These are phyloP conservation scores for Casuarius casuarius DNA, from an alignment of 2,113 vertebrate species.

Conservation along the genomic window DNA sequence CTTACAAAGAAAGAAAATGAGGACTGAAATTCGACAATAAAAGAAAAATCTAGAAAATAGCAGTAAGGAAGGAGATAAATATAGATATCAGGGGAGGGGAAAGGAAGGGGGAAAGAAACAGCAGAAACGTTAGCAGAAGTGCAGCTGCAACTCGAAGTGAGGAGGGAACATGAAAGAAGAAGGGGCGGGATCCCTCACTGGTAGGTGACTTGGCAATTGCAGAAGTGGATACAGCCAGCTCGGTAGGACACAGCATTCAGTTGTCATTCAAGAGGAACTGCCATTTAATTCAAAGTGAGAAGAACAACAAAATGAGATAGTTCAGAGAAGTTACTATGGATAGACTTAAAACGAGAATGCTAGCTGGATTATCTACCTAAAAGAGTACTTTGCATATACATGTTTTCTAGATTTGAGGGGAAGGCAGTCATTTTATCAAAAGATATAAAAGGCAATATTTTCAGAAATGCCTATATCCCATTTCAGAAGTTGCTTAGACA, in stretches of 20 bases:
- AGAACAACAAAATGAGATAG: neutral
- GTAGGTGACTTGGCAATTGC: neutral
- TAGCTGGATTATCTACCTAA: neutral
- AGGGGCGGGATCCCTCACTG: neutral
- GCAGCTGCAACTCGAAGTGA: neutral
- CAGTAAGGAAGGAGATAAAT: neutral
- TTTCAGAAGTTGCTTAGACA: neutral
- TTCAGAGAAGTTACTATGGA: neutral
- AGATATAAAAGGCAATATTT: neutral
- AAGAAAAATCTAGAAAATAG: neutral
- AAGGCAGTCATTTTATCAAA: neutral
- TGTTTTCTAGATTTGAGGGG: neutral
- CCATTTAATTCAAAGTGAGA: neutral
- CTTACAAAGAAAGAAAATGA: neutral
- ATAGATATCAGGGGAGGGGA: neutral
- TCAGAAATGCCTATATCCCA: neutral
- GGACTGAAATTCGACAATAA: neutral
- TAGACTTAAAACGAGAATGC: neutral
- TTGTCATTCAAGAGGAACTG: neutral
- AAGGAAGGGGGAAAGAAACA: neutral
- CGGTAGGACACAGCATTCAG: neutral
- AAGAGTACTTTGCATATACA: rapidly evolving
- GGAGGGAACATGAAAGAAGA: neutral
- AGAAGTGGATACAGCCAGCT: neutral
- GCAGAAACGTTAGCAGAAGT: neutral